Evolutionary conservation across 2,888 invertebrate genomes (phyloP).

Genomic region (Torymus aiolomorphi): DNA sequence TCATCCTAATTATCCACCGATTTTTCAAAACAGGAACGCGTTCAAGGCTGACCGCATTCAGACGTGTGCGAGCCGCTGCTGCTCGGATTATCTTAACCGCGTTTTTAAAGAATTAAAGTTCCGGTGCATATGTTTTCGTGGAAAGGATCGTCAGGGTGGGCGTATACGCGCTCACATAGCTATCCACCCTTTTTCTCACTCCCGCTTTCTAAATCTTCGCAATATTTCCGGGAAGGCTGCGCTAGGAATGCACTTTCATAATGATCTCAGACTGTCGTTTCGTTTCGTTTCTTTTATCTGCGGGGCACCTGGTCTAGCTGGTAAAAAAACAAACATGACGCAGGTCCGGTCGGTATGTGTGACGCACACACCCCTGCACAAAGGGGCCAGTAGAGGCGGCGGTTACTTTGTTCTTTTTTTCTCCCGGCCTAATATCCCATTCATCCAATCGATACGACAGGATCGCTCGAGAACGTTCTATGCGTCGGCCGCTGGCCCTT

Average conservation of each 20-base stretch:
- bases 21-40: neutral
- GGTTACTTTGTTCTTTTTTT: too few species aligned
- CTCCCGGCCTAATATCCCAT: too few species aligned
- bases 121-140: slow-evolving; percentile 14
- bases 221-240: slow-evolving; percentile 20
- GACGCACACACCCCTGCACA: too few species aligned
- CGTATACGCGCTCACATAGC: neutral
- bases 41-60: neutral
- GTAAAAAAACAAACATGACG: too few species aligned
- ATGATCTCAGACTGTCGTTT: neutral
- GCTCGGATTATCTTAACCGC: too few species aligned
- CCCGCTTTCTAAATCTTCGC: neutral
- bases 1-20: neutral
- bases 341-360: too few species aligned
- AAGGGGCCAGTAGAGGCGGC: too few species aligned
- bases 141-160: slow-evolving; percentile 12
- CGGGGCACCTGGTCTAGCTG: too few species aligned
- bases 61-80: too few species aligned
- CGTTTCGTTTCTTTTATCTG: too few species aligned
- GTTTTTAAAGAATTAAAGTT: slow-evolving; percentile 4
- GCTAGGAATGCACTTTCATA: neutral
- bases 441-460: neutral
- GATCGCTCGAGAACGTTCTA: neutral
- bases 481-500: too few species aligned
- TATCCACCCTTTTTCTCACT: neutral